Conservation (phyloP, 2,113 vertebrate species). For the Actenoides hombroni region DNA sequence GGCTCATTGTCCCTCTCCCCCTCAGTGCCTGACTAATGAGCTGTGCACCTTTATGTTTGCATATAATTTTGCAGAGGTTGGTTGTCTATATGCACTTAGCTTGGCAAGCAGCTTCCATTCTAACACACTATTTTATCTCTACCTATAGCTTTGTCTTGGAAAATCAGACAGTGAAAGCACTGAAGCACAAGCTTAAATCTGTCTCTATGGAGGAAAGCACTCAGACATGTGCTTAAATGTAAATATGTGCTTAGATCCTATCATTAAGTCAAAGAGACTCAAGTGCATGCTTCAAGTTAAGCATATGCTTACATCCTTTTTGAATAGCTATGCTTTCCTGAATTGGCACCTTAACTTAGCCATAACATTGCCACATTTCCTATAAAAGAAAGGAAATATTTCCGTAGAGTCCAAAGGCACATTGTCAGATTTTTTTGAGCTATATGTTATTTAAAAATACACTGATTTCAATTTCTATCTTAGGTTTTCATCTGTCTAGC, state of each 20-base stretch:
- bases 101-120: neutral
- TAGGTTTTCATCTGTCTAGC: neutral
- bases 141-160: slow-evolving; percentile 42
- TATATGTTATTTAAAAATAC: neutral
- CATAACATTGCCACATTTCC: slow-evolving; percentile 2
- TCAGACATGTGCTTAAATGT: slow-evolving; percentile 60
- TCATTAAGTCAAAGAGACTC: slow-evolving; percentile 60
- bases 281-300: slow-evolving; percentile 52
- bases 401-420: neutral
- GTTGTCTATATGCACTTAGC: slow-evolving; percentile 20
- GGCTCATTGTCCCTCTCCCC: neutral
- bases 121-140: slow-evolving; percentile 15
- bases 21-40: neutral
- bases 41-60: slow-evolving; percentile 39
- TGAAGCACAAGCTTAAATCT: slow-evolving; percentile 59
- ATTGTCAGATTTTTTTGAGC: neutral
- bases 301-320: slow-evolving; percentile 42
- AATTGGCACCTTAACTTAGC: slow-evolving; percentile 27
- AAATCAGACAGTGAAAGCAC: slow-evolving; percentile 56
- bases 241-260: slow-evolving; percentile 68
- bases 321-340: slow-evolving; percentile 7
- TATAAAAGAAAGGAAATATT: slow-evolving; percentile 1
- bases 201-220: slow-evolving; percentile 46
- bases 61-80: slow-evolving; percentile 38
- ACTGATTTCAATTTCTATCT: slow-evolving; percentile 1